These are phyloP conservation scores for Drosophila chauvacae DNA, from an alignment of 1,140 invertebrate species.

Conservation along the genomic window DNA sequence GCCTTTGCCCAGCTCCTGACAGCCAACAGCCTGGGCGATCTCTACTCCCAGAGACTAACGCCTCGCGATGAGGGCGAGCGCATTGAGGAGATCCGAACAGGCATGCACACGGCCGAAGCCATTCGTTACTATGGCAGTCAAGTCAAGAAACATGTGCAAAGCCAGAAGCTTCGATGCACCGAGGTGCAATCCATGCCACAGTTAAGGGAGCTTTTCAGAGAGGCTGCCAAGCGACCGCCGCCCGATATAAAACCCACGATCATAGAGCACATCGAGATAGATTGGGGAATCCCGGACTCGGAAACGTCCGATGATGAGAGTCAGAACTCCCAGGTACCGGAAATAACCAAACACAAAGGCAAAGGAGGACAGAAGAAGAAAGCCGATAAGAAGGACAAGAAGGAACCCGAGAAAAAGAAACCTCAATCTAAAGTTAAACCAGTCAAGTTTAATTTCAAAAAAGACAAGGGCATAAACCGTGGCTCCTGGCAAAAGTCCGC, in stretches of 20 bases:
- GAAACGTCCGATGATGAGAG: conserved; percentile 8
- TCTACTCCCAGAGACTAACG: conserved; percentile 52
- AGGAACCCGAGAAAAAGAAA: not conserved
- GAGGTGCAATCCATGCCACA: conserved; percentile 30
- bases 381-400: not conserved
- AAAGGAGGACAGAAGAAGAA: not conserved
- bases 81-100: conserved; percentile 38
- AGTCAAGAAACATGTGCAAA: conserved; percentile 17
- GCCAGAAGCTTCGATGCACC: conserved; percentile 31
- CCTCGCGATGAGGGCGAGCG: conserved; percentile 37
- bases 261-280: conserved; percentile 51
- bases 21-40: conserved; percentile 54
- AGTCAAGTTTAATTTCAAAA: not conserved
- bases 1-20: conserved; percentile 64
- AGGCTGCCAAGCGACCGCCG: not conserved
- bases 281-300: conserved; percentile 50
- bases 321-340: not conserved
- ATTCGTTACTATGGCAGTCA: conserved; percentile 38
- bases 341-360: not conserved
- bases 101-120: conserved; percentile 43
- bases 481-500: conserved; percentile 69
- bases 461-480: conserved; percentile 43
- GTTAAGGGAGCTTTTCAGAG: conserved; percentile 48
- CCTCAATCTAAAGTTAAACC: not conserved
- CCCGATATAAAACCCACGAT: conserved; percentile 43